These are phyloP conservation scores for Drosophila triauraria DNA, from an alignment of 1,140 invertebrate genomes.

Conservation along the genomic window DNA sequence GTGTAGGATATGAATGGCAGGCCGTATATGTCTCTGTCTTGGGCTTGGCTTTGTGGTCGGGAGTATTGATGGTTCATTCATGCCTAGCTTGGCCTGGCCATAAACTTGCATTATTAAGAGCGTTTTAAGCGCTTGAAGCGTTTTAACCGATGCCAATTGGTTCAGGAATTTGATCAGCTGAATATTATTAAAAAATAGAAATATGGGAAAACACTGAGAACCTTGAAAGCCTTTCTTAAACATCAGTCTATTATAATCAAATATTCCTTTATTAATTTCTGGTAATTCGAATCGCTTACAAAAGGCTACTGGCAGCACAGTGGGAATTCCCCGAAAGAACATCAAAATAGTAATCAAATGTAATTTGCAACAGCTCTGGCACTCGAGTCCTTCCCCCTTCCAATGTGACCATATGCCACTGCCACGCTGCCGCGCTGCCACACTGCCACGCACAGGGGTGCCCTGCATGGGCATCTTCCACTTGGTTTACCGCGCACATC, in stretches of 20 bases:
- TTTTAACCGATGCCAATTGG: constrained; percentile 13
- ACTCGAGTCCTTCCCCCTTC: constrained; percentile 29
- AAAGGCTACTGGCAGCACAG: constrained; percentile 44
- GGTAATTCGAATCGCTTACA: constrained; percentile 77
- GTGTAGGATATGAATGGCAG: constrained; percentile 66
- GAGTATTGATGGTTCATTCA: constrained; percentile 43
- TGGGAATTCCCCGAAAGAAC: constrained; percentile 70
- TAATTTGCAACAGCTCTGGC: constrained; percentile 65
- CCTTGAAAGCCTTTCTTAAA: neutral
- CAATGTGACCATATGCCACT: constrained; percentile 56
- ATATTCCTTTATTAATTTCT: constrained; percentile 53
- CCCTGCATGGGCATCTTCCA: constrained; percentile 57
- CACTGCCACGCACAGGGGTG: constrained; percentile 42
- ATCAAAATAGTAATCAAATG: constrained; percentile 82
- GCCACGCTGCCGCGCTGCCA: constrained; percentile 25
- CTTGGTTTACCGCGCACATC: constrained; percentile 83
- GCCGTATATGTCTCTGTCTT: constrained; percentile 48
- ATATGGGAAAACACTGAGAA: too few species aligned
- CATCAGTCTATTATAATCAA: constrained; percentile 53
- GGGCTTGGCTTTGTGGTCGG: constrained; percentile 12
- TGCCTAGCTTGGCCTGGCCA: constrained; percentile 17
- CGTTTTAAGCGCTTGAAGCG: constrained; percentile 18
- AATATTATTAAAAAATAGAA: neutral
- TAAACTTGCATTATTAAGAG: constrained; percentile 46
- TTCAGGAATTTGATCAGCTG: neutral